Evolutionary conservation across 2,888 invertebrate species (phyloP), one percentile per base, ranked within the genome.

Genomic region (Diabrotica balteata): DNA sequence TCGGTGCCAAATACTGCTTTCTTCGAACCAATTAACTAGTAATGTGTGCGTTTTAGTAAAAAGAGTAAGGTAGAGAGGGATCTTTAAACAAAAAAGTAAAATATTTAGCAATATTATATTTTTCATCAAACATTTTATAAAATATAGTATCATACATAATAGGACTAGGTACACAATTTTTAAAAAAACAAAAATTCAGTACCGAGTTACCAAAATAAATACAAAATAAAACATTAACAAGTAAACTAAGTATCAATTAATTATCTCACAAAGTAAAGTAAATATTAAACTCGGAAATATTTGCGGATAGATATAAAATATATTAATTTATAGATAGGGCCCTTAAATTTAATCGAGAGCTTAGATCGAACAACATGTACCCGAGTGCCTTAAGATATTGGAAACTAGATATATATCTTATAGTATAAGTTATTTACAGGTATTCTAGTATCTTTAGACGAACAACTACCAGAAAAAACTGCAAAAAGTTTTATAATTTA

Each of bases 71-170:
- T 32, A 32, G 32, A 32, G 5, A 32, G 32, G 32, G 32, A 32
- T 4, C 32, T 32, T 32, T 5, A 32, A 32, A 32, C 32, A 32
- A 32, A 32, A n/a, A 32, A 17, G 17, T 32, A 32, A 32, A 45
- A 62, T 62, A 63, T 63, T 63, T 63, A 63, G 49, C 54, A 54
- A 67, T 67, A 65, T 42, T 64, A 62, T 68, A 69, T 70, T 71
- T 67, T 72, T 60, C 57, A 63, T 68, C 58, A 69, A 72, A 74
- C 72, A 67, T 63, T 69, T 72, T 72, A 71, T 74, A 74, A 73
- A 74, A 74, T 74, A 72, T 70, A 68, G 52, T 71, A 69, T 71
- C 69, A 70, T 70, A 71, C 71, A 71, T 60, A 71, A 72, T 68
- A 71, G 67, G 67, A 72, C 70, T 66, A 68, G 72, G 70, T 73